Base-by-base conservation (phyloP, 23 tunicate species). In the Clavelina lepadiformis region DNA sequence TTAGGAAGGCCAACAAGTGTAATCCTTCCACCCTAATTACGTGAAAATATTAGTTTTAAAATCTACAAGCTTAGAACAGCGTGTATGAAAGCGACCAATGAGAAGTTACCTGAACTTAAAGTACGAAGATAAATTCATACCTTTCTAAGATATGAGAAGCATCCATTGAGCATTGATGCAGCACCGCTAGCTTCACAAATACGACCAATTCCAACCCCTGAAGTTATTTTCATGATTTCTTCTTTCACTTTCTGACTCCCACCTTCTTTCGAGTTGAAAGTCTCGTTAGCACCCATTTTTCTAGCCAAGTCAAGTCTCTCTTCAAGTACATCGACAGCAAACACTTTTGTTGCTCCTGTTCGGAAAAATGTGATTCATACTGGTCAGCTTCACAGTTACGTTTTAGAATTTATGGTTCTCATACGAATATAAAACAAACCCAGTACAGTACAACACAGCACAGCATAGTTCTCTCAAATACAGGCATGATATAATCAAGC, bases 131-230 rank as follows among this genome's bases (percentile, higher is more conserved):
- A 8, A 41, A n/a, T 32, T 2, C 68, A 11, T 31, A 75, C 92
- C 72, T 83, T 93, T 60, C 93, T 68, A n/a, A 93, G 57, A 34
- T 84, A 93, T 4, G 80, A 64, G 44, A 93, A 83, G 61, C 94
- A 83, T 38, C 74, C 67, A 34, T 83, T 83, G 3, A 93, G 70
- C 93, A 85, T 93, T 55, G 38, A 2, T 1, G 86, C 84, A 1
- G 80, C 38, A 7, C 98, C 98, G 44, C 92, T 82, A 8, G 92
- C 92, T 62, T 93, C 98, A 63, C 98, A 93, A 45, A 93, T 93
- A 29, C 98, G 63, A 20, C 78, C 93, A 46, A 93, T 74, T 35
- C 98, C 98, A 45, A 62, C 82, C 28, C 98, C 94, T 29, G 69
- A 71, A 1, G 98, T 93, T 26, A 83, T 41, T 54, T 65, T 67